Percentiles rank a stretch among this genome's conserved stretches.
phyloP scores from a whole-genome alignment of 2,888 invertebrate species.

The Cetonia aurata region DNA sequence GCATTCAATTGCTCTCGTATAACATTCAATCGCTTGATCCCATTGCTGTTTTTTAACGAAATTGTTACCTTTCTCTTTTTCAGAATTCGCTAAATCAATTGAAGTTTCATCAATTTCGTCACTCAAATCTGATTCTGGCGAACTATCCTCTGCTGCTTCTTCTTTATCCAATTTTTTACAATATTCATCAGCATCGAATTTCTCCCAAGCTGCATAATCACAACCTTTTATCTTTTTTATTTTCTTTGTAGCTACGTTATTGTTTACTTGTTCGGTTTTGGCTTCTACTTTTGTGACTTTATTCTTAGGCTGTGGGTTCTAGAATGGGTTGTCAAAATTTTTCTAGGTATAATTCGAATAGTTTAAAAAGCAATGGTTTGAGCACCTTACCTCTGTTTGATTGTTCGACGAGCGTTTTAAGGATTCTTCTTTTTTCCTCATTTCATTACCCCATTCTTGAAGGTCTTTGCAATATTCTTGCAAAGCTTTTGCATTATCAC shows the following conservation, averaged over 20 bases:
- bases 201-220: slow-evolving; percentile 83
- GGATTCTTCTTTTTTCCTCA: slow-evolving; percentile 76
- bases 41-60: slow-evolving; percentile 84
- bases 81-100: slow-evolving; percentile 74
- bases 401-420: slow-evolving; percentile 40
- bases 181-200: slow-evolving; percentile 81
- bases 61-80: slow-evolving; percentile 86
- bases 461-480: slow-evolving; percentile 79
- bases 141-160: slow-evolving; percentile 65
- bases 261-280: not conserved
- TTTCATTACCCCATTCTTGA: slow-evolving; percentile 78
- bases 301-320: slow-evolving; percentile 56
- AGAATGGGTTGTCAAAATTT: slow-evolving; percentile 55
- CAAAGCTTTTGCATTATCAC: slow-evolving; percentile 79
- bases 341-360: not conserved
- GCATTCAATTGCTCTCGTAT: slow-evolving; percentile 87
- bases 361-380: slow-evolving; percentile 62
- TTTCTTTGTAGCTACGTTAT: slow-evolving; percentile 50
- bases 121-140: slow-evolving; percentile 62
- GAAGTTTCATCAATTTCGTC: slow-evolving; percentile 70
- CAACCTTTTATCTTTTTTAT: slow-evolving; percentile 70
- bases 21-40: slow-evolving; percentile 87
- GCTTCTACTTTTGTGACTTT: slow-evolving; percentile 37
- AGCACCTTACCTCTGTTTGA: slow-evolving; percentile 33
- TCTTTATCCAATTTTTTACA: slow-evolving; percentile 74